Conservation (phyloP, 2,888 invertebrate species). For the Xiphydria camelus region DNA sequence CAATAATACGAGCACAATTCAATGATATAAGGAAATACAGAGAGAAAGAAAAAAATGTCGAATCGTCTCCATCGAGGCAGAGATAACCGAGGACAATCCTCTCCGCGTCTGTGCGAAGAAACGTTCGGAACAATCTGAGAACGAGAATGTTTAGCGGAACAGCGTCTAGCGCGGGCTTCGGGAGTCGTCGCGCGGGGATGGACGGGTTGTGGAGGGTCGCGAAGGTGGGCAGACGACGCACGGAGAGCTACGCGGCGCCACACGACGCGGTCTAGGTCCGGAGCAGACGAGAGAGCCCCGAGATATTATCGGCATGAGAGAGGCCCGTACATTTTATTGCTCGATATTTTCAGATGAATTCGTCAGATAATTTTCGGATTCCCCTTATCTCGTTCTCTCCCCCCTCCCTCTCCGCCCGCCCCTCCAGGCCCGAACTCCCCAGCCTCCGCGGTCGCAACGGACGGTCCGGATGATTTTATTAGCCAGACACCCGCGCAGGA, state of each 20-base stretch:
- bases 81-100: too few relatives aligned
- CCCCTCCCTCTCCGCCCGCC: not conserved
- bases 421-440: slow-evolving; percentile 18
- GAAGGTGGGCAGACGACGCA: not conserved
- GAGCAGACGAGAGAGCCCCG: slow-evolving; percentile 10
- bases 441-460: slow-evolving; percentile 27
- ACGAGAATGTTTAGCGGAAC: too few relatives aligned
- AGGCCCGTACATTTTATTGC: slow-evolving; percentile 50
- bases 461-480: slow-evolving; percentile 44
- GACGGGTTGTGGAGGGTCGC: too few relatives aligned
- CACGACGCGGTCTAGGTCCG: slow-evolving; percentile 9
- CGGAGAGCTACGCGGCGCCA: slow-evolving; percentile 9
- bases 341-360: slow-evolving; percentile 54
- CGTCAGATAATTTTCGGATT: slow-evolving; percentile 48
- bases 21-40: too few relatives aligned
- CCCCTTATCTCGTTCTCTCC: slow-evolving; percentile 7
- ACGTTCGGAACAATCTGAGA: too few relatives aligned
- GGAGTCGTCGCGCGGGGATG: not conserved
- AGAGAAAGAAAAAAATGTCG: too few relatives aligned
- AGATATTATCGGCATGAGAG: slow-evolving; percentile 46
- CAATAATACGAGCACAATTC: too few relatives aligned
- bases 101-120: too few relatives aligned
- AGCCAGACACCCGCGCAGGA: slow-evolving; percentile 28
- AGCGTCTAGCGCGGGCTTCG: not conserved
- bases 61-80: too few relatives aligned